Evolutionary conservation across 2,113 vertebrate genomes (phyloP), one percentile per base, ranked within the genome.

Genomic region (Nothobranchius kuhntae): DNA sequence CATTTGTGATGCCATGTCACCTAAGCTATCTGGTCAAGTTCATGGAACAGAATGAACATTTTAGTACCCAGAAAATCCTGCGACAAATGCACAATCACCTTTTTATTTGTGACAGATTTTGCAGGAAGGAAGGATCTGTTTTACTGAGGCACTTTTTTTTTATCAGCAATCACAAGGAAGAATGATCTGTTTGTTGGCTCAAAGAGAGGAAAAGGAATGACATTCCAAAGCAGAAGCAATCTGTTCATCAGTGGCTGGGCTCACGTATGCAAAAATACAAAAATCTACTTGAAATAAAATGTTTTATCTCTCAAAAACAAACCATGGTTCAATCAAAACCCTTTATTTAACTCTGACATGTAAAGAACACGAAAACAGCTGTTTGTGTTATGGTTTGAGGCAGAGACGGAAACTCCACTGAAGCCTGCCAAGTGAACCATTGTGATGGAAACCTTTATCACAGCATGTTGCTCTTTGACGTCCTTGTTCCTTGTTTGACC

Each of bases 401-500:
- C 13, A 13, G n/a, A 42, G 11, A 42, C 48, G 46, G 47, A 77
- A 70, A 54, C 2, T 21, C 3, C 35, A 44, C 10, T 35, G 36
- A 67, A 54, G 6, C 3, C 40, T 17, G 3, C 17, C 15, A n/a
- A 13, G 35, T 60, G 56, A 12, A 48, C 13, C 9, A 47, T 14
- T 56, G 15, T 36, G 26, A 17, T 4, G 0, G 51, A 40, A 7
- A 42, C 40, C 13, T 78, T 71, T 64, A 6, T 14, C 26, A 15
- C 30, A 30, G 30, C 30, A 50, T 15, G 38, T 71, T 65, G 63
- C 59, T 53, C 79, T 78, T 59, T n/a, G 13, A 61, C 64, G 50
- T 77, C 65, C 69, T 80, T 58, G 54, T 82, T 85, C 85, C 85
- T 66, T 65, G 15, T 53, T 13, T 36, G 48, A 42, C 47, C 21